These are phyloP conservation scores for Euthynnus affinis DNA, from an alignment of 2,797 vertebrate species.

Conservation along the genomic window DNA sequence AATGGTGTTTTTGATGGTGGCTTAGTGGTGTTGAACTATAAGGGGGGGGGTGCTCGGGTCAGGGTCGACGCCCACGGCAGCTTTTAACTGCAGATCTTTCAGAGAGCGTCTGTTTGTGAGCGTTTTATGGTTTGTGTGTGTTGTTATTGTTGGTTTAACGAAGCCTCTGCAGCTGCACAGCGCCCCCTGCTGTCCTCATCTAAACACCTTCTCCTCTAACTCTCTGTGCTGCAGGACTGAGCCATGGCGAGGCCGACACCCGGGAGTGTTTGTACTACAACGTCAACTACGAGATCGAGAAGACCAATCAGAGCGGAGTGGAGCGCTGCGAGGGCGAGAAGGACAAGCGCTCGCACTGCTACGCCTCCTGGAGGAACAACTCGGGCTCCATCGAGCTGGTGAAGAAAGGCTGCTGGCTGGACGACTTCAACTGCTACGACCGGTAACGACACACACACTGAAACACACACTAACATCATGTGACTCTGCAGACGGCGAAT, in stretches of 20 bases:
- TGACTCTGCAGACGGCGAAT: too few species aligned
- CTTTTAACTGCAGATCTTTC: too few species aligned
- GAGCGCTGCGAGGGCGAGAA: conserved; percentile 93
- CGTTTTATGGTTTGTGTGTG: too few species aligned
- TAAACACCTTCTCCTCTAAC: neutral
- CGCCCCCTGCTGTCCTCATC: too few species aligned
- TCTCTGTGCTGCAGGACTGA: conserved; percentile 80
- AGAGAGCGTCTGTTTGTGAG: too few species aligned
- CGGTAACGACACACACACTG: conserved; percentile 79
- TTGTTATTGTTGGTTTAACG: too few species aligned
- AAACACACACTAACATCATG: neutral
- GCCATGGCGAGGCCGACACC: conserved; percentile 88
- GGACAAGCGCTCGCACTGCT: conserved; percentile 96
- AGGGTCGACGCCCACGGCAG: too few species aligned
- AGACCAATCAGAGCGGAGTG: conserved; percentile 94
- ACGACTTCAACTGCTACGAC: conserved; percentile 99
- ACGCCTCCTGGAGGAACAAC: conserved; percentile 96
- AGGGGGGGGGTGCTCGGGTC: too few species aligned
- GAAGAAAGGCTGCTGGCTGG: conserved; percentile 98
- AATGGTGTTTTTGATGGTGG: neutral
- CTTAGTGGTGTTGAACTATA: too few species aligned
- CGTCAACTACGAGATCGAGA: conserved; percentile 93
- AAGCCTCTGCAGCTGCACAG: too few species aligned
- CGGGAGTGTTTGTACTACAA: conserved; percentile 95
- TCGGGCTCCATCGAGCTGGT: conserved; percentile 93